Conservation (phyloP, 2,113 vertebrate genomes). For the Hyla sarda region DNA sequence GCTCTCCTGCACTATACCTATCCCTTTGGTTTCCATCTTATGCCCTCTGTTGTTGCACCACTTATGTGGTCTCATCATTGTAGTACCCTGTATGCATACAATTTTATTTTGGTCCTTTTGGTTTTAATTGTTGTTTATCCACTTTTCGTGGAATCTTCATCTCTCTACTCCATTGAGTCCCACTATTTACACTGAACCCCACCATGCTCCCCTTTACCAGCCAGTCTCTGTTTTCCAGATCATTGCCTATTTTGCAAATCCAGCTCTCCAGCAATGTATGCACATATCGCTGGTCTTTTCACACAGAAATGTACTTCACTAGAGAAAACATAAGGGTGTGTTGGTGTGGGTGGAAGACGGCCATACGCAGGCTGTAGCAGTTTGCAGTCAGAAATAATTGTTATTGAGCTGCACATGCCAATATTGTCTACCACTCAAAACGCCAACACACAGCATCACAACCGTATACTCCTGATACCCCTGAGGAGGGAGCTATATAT, state of each 20-base stretch:
- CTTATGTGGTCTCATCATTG: background rate
- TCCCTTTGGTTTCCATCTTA: no score
- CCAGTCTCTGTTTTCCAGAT: background rate
- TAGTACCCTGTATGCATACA: no score
- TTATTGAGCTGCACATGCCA: background rate
- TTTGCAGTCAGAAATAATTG: background rate
- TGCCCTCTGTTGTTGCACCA: no score
- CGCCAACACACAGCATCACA: background rate
- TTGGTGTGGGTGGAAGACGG: background rate
- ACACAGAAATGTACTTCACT: background rate
- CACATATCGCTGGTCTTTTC: background rate
- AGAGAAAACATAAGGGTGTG: background rate
- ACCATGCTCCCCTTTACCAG: background rate
- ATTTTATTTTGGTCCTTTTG: no score
- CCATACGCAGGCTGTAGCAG: background rate
- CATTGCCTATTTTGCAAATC: background rate
- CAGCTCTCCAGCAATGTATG: background rate
- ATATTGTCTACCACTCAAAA: background rate
- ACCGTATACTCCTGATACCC: background rate
- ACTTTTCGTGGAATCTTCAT: background rate
- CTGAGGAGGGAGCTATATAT: background rate
- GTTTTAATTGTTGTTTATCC: no score
- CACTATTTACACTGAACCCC: no score
- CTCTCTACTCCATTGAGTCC: no score
- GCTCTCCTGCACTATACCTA: no score